Evolutionary conservation across 2,797 vertebrate species (phyloP), one percentile per base, ranked within the genome.

Genomic region (Phrynocephalus vlangalii): DNA sequence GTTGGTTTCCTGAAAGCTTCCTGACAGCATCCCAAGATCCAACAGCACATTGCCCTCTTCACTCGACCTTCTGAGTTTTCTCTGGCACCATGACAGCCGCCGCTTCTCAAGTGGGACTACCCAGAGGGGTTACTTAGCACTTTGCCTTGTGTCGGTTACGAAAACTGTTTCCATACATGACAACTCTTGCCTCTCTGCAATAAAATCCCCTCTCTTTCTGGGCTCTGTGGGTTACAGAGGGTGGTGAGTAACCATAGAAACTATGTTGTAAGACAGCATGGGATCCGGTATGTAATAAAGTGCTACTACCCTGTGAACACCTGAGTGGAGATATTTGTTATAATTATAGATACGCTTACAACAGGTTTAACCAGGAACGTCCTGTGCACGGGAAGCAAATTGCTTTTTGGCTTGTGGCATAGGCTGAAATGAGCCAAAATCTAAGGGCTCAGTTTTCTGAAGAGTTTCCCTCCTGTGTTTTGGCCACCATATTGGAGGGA

Each of bases 211-310:
- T 87, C 85, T 94, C 93, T 95, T 94, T 87, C 86, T 0, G 7
- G 93, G 82, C 90, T 95, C 90, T 0, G 0, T 92, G 87, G 92
- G 93, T 89, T 95, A 94, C 8, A 0, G 79, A 92, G 92, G 87
- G 87, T 91, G 91, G 90, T 88, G 86, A 76, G 95, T 96, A 95
- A 94, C 95, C 94, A 95, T 95, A 90, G 95, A 93, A 96, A 96
- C 91, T 0, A 71, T 5, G 30, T 10, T 93, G 92, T 94, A 92
- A 90, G 94, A 79, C 93, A 94, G 90, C 93, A 78, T 78, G 92
- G 91, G 86, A 94, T 88, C 1, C 95, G 93, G 91, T 3, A 2
- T 88, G 90, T 70, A 89, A 94, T 91, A 87, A 93, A 93, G 78
- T 20, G 75, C 84, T 83, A 87, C 89, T 0, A 0, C 81, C 1